Conservation (phyloP, 2,113 vertebrate genomes). For the Aspiorhynchus laticeps region DNA sequence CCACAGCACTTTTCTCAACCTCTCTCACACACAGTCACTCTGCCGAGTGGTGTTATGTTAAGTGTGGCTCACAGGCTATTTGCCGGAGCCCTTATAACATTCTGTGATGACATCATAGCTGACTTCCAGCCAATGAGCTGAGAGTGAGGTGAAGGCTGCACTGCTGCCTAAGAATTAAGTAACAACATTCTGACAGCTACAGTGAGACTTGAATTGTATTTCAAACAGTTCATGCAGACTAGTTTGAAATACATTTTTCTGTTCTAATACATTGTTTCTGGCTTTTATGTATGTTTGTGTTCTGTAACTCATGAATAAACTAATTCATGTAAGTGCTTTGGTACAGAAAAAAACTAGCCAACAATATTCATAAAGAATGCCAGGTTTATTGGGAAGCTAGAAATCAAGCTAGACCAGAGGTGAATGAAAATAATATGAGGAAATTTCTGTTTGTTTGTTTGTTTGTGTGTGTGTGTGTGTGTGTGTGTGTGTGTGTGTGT, state of each 20-base stretch:
- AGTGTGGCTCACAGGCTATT: conserved; percentile 75
- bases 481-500: no score
- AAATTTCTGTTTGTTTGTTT: no score
- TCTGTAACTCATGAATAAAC: neutral
- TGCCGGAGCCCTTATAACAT: conserved; percentile 78
- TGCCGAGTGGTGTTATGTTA: conserved; percentile 67
- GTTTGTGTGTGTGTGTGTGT: neutral
- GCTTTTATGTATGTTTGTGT: neutral
- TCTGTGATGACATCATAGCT: conserved; percentile 77
- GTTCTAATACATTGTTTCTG: neutral
- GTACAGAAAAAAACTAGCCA: neutral
- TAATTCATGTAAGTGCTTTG: neutral
- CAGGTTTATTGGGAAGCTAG: neutral
- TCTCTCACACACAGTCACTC: conserved; percentile 57
- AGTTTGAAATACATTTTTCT: neutral
- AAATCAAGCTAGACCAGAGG: neutral
- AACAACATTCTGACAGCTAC: conserved; percentile 19
- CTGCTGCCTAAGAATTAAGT: conserved; percentile 31
- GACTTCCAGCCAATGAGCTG: conserved; percentile 73
- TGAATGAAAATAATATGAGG: neutral
- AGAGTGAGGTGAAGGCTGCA: conserved; percentile 64
- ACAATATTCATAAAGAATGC: neutral
- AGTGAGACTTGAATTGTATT: neutral
- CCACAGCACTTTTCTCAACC: conserved; percentile 38
- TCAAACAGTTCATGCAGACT: neutral